Evolutionary conservation across 2,888 invertebrate genomes (phyloP), one percentile per base, ranked within the genome.

Genomic region (Standfussiana lucernea): DNA sequence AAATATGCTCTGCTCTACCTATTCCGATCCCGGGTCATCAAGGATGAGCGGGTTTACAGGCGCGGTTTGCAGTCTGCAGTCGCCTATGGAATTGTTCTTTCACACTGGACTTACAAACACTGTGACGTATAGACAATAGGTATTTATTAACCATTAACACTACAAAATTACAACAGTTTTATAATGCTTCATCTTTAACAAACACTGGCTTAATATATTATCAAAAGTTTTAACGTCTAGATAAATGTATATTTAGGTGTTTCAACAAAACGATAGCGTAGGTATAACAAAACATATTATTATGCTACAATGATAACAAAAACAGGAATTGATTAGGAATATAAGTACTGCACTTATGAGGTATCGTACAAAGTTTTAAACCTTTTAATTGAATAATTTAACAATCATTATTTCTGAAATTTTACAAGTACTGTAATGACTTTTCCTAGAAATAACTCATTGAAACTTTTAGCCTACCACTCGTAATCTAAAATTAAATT

Each of bases 241-340:
- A 15, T 7, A 53, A 68, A n/a, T 15, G 28, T n/a, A n/a, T 32
- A 15, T 32, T n/a, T n/a, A 70, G 2, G 18, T 15, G n/a, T 69
- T 69, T 80, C 8, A 80, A 59, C 47, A 59, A 82, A 82, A 62
- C 24, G 18, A 40, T 53, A 82, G 21, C 21, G 6, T 67, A n/a
- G n/a, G n/a, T n/a, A 21, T 69, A 82, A 69, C 59, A 66, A 77
- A 66, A 70, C 35, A 69, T 45, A 82, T 69, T 77, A 66, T 47
- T 76, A 70, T 61, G 42, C 24, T 50, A 70, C 32, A 61, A 61
- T 40, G 6, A 24, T 76, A 79, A 68, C 64, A 76, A 69, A 65
- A 82, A n/a, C 15, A 6, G 50, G 35, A 7, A 64, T 64, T 35
- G 56, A 6, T 28, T 64, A 47, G 1, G 53, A 53, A 37, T 69